Evolutionary conservation across 2,888 invertebrate genomes (phyloP), one percentile per base, ranked within the genome.

Genomic region (Lycophotia porphyrea): DNA sequence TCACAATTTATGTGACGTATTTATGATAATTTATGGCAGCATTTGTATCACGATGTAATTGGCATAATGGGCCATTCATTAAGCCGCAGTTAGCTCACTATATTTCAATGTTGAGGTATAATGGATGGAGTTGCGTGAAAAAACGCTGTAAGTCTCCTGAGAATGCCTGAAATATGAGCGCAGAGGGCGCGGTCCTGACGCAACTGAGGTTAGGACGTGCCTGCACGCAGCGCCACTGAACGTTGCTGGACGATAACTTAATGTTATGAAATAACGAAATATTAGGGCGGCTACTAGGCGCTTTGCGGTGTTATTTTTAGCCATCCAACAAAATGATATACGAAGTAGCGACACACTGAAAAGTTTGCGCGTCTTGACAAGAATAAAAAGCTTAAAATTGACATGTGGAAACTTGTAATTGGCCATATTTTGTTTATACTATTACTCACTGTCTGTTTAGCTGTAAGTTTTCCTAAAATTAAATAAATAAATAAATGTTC

Each of bases 81-180:
- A 80, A 78, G 86, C 67, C 61, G 36, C 68, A 65, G 71, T 80
- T 82, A 82, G 68, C 55, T 82, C 77, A 80, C 77, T 71, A 78
- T 78, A 82, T 79, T 76, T 85, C 79, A 84, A 63, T 83, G 81
- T 76, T 78, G 71, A 78, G 87, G 73, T 68, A 80, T 82, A 86
- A 87, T 87, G 70, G 83, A 82, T 69, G 74, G 79, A 76, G 78
- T 85, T 78, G 88, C 88, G 87, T 88, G 88, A 78, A 88, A 81
- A 77, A 70, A 47, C 58, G 83, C 81, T 76, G 85, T 88, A 82
- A 82, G 69, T 87, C 76, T 63, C 66, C 42, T 81, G 81, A 63
- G 84, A 86, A 81, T 87, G 84, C 60, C 42, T 78, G 81, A 85
- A 86, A 83, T 84, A 84, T 87, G 71, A 80, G 42, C 76, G 69